Conservation (phyloP, 2,888 invertebrate genomes). For the Sphaeridia pumilis region DNA sequence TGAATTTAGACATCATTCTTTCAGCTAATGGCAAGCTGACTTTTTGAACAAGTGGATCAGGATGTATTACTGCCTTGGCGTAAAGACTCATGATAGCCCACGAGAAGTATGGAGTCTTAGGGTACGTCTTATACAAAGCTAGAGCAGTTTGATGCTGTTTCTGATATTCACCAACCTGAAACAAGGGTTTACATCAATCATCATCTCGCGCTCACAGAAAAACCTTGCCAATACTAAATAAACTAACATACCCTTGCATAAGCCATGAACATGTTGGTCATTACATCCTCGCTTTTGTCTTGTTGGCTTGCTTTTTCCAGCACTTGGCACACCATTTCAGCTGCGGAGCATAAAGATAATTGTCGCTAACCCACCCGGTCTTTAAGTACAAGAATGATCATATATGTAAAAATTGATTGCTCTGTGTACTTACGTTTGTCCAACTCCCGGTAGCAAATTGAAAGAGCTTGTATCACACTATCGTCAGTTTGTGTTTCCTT, state of each 20-base stretch:
- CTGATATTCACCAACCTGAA: slow-evolving; percentile 62
- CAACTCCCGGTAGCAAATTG: slow-evolving; percentile 85
- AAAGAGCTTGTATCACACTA: slow-evolving; percentile 86
- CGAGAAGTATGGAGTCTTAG: slow-evolving; percentile 92
- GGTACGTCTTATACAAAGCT: slow-evolving; percentile 75
- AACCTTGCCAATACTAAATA: too few species aligned
- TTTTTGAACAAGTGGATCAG: slow-evolving; percentile 44
- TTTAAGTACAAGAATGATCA: too few species aligned
- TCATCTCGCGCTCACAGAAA: too few species aligned
- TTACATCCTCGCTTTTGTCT: slow-evolving; percentile 76
- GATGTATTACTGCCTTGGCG: slow-evolving; percentile 16
- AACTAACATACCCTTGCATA: slow-evolving; percentile 64
- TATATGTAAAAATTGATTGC: too few species aligned
- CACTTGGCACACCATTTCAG: slow-evolving; percentile 73
- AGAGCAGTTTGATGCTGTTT: slow-evolving; percentile 83
- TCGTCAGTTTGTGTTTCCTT: slow-evolving; percentile 74
- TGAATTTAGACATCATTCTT: slow-evolving; percentile 83
- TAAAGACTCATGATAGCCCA: slow-evolving; percentile 97
- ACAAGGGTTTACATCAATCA: too few species aligned
- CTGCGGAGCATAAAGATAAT: slow-evolving; percentile 51
- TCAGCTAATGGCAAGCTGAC: slow-evolving; percentile 79
- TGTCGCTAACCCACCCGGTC: too few species aligned
- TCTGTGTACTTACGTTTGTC: slow-evolving; percentile 80
- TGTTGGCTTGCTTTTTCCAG: slow-evolving; percentile 80
- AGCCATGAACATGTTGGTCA: slow-evolving; percentile 90